Evolutionary conservation across 2,888 invertebrate species (phyloP), one percentile per base, ranked within the genome.

Genomic region (Eretmocerus hayati): DNA sequence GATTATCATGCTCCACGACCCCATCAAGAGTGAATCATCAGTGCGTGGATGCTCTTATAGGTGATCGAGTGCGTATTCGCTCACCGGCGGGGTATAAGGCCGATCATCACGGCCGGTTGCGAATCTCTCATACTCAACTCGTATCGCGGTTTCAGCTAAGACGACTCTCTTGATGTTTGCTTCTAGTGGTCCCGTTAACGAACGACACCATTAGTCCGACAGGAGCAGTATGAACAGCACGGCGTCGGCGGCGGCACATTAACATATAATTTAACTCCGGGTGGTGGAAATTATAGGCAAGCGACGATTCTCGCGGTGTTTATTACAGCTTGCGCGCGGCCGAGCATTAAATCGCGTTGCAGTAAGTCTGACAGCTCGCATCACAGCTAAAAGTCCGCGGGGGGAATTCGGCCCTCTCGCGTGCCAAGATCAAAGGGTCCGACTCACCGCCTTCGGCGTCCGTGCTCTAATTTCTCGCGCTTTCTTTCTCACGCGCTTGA

Each of bases 261-360:
- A 63, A 63, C 64, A 62, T 61, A 50, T 47, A 53, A 47, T 50
- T 53, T 54, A 42, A 47, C 53, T 9, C 19, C 11, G 5, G 13
- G 30, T 5, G 46, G 47, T 46, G 43, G 63, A 64, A 66, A 66
- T 66, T 64, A 67, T 64, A 65, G 65, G 62, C 62, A 61, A 63
- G 62, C 62, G 60, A 58, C 61, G 58, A 60, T n/a, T n/a, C 61
- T 46, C 56, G 54, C 53, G 56, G 59, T 64, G 63, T 64, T 65
- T 64, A 64, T 64, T 65, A 62, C 59, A 63, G 61, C 53, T 49
- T 55, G 52, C 53, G 54, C 55, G 53, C 52, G n/a, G n/a, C n/a
- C n/a, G 55, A 53, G 56, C 60, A 64, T 66, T 62, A 64, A 64
- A 59, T 52, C 56, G 56, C 54, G 56, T 53, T 4, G 19, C 37